Percentiles rank a stretch among this genome's conserved stretches.
phyloP scores from a whole-genome alignment of 2,888 invertebrate species.

The Ommatoiulus sabulosus region DNA sequence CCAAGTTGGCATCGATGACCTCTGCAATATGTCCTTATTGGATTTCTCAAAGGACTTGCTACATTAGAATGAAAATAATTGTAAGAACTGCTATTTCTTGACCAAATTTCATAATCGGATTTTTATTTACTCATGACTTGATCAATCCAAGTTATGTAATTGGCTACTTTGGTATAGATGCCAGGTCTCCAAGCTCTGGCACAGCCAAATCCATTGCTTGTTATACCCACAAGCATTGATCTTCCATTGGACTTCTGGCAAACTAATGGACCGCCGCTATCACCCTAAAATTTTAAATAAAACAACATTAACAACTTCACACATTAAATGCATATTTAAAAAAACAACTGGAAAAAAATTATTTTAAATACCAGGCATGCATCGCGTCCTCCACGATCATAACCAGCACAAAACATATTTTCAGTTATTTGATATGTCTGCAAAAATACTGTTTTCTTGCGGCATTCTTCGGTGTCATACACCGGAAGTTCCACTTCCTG shows the following conservation, averaged over 20 bases:
- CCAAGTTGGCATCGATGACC: slow-evolving; percentile 82
- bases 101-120: background rate
- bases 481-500: slow-evolving; percentile 85
- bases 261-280: slow-evolving; percentile 60
- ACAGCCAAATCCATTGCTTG: slow-evolving; percentile 84
- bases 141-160: slow-evolving; percentile 81
- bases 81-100: background rate
- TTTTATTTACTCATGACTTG: slow-evolving; percentile 68
- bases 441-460: slow-evolving; percentile 79
- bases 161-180: slow-evolving; percentile 82
- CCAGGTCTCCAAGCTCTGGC: slow-evolving; percentile 83
- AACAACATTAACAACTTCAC: background rate
- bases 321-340: background rate
- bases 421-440: slow-evolving; percentile 82
- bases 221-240: slow-evolving; percentile 73
- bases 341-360: background rate
- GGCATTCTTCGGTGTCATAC: slow-evolving; percentile 81
- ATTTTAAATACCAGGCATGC: slow-evolving; percentile 76
- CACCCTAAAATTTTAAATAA: slow-evolving; percentile 60
- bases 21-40: slow-evolving; percentile 63
- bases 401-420: slow-evolving; percentile 86
- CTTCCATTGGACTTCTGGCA: slow-evolving; percentile 69
- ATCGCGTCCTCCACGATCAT: slow-evolving; percentile 82
- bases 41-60: slow-evolving; percentile 49
- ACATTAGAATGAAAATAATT: background rate